Conservation (phyloP, 2,888 invertebrate species). For the Protonemura montana region DNA sequence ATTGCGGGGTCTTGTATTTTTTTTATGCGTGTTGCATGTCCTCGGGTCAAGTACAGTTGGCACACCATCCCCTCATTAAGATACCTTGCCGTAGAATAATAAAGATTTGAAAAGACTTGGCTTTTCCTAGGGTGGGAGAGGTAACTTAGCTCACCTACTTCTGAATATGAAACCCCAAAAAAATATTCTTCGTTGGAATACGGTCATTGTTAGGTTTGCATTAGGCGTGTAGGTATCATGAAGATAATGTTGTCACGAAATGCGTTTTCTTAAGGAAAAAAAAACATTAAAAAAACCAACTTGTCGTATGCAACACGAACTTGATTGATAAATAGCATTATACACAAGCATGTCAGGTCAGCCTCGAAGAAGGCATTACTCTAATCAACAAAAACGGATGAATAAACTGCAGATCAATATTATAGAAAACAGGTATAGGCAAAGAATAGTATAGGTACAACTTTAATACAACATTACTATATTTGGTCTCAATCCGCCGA, state of each 20-base stretch:
- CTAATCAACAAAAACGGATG: background rate
- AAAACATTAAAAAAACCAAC: no score
- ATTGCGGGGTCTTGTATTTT: background rate
- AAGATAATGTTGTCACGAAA: background rate
- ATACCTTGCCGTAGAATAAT: background rate
- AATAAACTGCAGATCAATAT: background rate
- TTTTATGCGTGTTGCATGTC: conserved; percentile 12
- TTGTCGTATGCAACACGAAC: background rate
- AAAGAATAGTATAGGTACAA: no score
- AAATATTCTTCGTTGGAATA: background rate
- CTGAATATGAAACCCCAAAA: background rate
- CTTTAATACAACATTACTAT: background rate
- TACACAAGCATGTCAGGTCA: background rate
- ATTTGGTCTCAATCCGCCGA: background rate
- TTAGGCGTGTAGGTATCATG: background rate
- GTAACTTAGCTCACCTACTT: background rate
- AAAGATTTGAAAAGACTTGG: background rate
- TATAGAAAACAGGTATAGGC: background rate
- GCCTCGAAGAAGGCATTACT: background rate
- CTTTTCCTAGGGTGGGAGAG: background rate
- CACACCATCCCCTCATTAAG: conserved; percentile 12
- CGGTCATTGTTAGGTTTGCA: background rate
- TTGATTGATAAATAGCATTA: conserved; percentile 7
- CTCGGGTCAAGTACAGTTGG: background rate
- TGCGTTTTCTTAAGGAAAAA: background rate